Base-by-base conservation (phyloP, 2,888 invertebrate species). In the Drosophila austrosaltans region DNA sequence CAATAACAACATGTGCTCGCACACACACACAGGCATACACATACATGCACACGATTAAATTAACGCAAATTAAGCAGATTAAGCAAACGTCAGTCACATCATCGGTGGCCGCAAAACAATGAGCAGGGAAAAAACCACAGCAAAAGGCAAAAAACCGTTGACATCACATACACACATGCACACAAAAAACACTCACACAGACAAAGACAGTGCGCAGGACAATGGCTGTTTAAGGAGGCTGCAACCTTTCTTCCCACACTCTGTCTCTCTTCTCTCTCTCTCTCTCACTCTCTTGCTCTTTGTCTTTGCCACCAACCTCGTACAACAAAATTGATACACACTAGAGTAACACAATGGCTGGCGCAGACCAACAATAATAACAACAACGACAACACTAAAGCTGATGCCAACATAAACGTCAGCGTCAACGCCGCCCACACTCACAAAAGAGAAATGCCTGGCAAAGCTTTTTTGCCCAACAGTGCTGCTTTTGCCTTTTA, bases 51-150 rank as follows among this genome's bases (percentile, higher is more conserved):
- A 72, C 71, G 76, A 83, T 86, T 79, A 83, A 79, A 83, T 86
- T 86, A 83, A 76, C 78, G 77, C 78, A 88, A 83, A 86, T 87
- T 85, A 83, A 82, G 78, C 70, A 82, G 76, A 79, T 81, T 81
- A 84, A 76, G 82, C 69, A 81, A 82, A 78, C 69, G 81, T 75
- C 82, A 78, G 72, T 85, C 86, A 82, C 73, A 82, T 86, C 81
- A 78, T 69, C 79, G 75, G 10, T 32, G 39, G 36, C 62, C 53
- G 53, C 53, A 56, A 61, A 69, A 73, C 70, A 73, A 72, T 71
- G 72, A 66, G 75, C 75, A 69, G 64, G 72, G 69, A 76, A 76
- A 76, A 61, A 66, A 64, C 68, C 58, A 67, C 69, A 71, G 67
- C 86, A 82, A 70, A 86, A 73, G 70, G 83, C 86, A 72, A 79